Conservation (phyloP, 2,113 vertebrate genomes). For the Rhinolophus sinicus region DNA sequence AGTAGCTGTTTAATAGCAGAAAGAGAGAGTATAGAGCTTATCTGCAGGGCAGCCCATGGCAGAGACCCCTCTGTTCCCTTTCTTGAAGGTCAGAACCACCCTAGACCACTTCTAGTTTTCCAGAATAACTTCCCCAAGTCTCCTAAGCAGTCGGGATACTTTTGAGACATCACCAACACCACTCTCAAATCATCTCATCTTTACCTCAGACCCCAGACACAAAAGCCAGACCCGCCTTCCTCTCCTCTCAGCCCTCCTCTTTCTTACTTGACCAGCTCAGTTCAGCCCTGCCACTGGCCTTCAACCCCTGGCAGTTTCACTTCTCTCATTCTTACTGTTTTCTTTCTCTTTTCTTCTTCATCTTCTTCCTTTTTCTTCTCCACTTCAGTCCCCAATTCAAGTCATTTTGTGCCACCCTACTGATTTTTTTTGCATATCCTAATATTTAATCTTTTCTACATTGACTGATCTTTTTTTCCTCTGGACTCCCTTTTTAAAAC, state of each 20-base stretch:
- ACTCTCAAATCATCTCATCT: not conserved
- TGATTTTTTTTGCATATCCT: not conserved
- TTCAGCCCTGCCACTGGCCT: not conserved
- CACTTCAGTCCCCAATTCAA: not conserved
- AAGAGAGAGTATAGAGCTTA: not conserved
- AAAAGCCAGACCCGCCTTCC: not conserved
- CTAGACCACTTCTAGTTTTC: conserved; percentile 7
- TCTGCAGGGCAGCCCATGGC: not conserved
- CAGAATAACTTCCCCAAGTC: not conserved
- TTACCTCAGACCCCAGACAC: not conserved
- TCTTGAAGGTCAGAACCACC: conserved; percentile 17
- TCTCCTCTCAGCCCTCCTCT: not conserved
- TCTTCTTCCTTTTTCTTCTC: conserved; percentile 4
- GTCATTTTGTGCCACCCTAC: not conserved
- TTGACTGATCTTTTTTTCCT: not conserved
- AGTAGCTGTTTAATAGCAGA: not conserved
- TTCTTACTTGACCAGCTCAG: not conserved
- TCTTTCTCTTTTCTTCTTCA: not conserved
- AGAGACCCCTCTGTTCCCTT: not conserved
- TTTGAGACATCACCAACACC: not conserved
- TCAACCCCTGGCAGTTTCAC: not conserved
- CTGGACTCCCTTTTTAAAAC: not conserved
- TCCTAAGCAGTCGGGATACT: not conserved
- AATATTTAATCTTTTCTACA: not conserved
- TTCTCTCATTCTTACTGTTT: not conserved